Base-by-base conservation (phyloP, 2,113 vertebrate genomes). In the Dendropsophus ebraccatus region DNA sequence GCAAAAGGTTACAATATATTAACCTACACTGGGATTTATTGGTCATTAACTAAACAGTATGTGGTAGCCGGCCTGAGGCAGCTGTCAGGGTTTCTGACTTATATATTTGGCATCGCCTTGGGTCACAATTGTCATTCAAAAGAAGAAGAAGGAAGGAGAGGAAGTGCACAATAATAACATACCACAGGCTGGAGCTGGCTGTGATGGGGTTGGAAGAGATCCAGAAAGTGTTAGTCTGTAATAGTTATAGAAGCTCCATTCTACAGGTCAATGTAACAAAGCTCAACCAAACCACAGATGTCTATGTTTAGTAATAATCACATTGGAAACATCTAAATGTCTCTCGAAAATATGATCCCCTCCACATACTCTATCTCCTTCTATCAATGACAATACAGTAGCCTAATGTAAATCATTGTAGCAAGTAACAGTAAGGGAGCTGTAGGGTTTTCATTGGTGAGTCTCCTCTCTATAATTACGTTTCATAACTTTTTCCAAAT, bases 11-110 rank as follows among this genome's bases (percentile, higher is more conserved):
- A 81, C 85, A 87, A 62, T 87, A 81, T 87, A 87, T 87, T 81
- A 81, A 87, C 85, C 85, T 74, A 87, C 70, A 87, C 78, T 13
- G 77, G 77, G 67, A 74, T 87, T 87, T 87, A 87, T 87, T 87
- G 85, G 85, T 87, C 85, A 87, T 87, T 87, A 81, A 87, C 35
- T 74, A 25, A 87, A 62, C 85, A 62, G 77, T 87, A 87, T 81
- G 85, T 54, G 77, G 78, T 72, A 17, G 41, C 52, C 2, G 56
- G 85, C 85, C 85, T 21, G 32, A 65, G 85, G 85, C 85, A 52
- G 54, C 77, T 50, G 41, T 25, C 47, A 37, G 47, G 65, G 1
- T 60, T 35, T 54, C 50, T 81, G 85, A 74, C 60, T 67, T 60
- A 41, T 60, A 74, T 16, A 81, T 74, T 62, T 32, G 78, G 67